Conservation (phyloP, 2,797 vertebrate species). For the Crenichthys baileyi region DNA sequence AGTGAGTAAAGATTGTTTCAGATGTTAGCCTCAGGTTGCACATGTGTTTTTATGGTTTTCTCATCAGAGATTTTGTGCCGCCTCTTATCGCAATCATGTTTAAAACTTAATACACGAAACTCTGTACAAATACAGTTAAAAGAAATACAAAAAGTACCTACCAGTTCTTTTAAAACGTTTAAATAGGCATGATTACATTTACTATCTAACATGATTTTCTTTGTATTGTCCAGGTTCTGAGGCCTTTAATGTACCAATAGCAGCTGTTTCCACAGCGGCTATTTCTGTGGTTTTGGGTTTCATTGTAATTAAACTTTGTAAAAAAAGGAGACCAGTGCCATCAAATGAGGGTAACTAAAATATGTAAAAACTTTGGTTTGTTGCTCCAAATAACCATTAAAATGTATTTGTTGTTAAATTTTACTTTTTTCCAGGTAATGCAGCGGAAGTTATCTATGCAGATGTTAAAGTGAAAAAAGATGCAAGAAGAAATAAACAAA, state of each 20-base stretch:
- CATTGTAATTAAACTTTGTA: rapidly evolving
- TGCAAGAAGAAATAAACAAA: background rate
- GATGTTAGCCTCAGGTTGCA: background rate
- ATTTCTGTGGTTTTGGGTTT: background rate
- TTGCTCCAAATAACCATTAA: background rate
- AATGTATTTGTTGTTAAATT: background rate
- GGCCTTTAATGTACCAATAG: background rate
- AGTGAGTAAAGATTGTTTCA: background rate
- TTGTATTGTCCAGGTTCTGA: background rate
- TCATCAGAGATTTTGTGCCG: background rate
- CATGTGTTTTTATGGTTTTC: background rate
- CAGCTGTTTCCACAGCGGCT: background rate
- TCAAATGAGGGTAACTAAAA: background rate
- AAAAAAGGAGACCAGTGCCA: background rate
- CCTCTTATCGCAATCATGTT: background rate
- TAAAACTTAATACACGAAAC: background rate
- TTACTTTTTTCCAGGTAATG: conserved; percentile 5
- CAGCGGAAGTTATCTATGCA: conserved; percentile 13
- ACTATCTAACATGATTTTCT: background rate
- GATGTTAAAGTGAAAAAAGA: background rate
- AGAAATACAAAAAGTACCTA: background rate
- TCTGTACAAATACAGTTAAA: background rate
- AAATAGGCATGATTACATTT: background rate
- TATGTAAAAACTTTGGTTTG: background rate
- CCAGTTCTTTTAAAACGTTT: background rate